Evolutionary conservation across 92 coral and sea anemone genomes (phyloP).

Genomic region (Meandrina meandrites): DNA sequence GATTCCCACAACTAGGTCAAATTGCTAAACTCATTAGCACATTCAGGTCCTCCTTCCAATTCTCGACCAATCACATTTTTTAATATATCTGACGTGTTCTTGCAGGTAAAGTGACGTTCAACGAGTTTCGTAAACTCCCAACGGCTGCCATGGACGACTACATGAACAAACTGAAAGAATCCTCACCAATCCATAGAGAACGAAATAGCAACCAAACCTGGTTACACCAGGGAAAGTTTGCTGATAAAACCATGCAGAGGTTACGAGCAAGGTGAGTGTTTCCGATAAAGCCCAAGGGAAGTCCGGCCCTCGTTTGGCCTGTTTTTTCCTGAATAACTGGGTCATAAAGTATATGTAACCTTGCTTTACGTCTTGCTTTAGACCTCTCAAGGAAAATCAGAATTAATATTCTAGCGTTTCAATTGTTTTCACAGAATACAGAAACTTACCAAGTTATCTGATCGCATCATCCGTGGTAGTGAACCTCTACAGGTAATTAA

Average conservation of each 20-base stretch:
- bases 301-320: too few relatives aligned
- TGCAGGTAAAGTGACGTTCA: slow-evolving; percentile 66
- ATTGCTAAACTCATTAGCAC: too few relatives aligned
- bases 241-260: slow-evolving; percentile 58
- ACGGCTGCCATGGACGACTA: slow-evolving; percentile 93
- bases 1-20: too few relatives aligned
- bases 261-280: slow-evolving; percentile 69
- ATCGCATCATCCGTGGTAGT: slow-evolving; percentile 82
- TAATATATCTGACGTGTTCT: background rate
- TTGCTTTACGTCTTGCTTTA: background rate
- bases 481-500: slow-evolving; percentile 87
- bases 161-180: slow-evolving; percentile 78
- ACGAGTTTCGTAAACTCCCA: slow-evolving; percentile 79
- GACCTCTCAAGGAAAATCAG: background rate
- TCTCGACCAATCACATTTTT: too few relatives aligned
- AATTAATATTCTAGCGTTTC: background rate
- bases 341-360: too few relatives aligned
- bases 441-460: slow-evolving; percentile 78
- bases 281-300: background rate
- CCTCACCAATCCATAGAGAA: slow-evolving; percentile 86
- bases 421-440: slow-evolving; percentile 46
- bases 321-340: too few relatives aligned
- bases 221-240: slow-evolving; percentile 77
- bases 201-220: slow-evolving; percentile 93
- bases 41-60: too few relatives aligned